Percentiles rank a stretch among this genome's conserved stretches.
Conservation (phyloP, 64 coral and sea anemone species). For the Porites lutea region DNA sequence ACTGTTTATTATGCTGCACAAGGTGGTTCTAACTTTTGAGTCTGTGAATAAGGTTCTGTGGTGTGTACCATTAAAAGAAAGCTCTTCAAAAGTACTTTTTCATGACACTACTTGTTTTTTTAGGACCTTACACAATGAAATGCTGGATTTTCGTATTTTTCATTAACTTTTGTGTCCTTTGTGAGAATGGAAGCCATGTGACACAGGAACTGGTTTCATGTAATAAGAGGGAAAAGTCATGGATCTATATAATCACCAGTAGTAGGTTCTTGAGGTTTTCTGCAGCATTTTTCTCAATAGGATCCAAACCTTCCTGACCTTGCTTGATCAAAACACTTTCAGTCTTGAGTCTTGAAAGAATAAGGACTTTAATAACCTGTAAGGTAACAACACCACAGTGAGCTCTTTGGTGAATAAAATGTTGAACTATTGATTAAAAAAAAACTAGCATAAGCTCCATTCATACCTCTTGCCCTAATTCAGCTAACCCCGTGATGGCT, state of each 20-base stretch:
- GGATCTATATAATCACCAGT: conserved; percentile 22
- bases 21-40: too few species aligned
- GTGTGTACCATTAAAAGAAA: too few species aligned
- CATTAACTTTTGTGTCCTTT: too few species aligned
- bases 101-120: too few species aligned
- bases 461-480: conserved; percentile 92
- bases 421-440: too few species aligned
- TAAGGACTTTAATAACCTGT: conserved; percentile 88
- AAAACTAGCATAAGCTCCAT: not conserved
- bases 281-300: conserved; percentile 92
- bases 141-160: too few species aligned
- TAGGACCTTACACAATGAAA: too few species aligned
- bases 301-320: conserved; percentile 64
- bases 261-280: conserved; percentile 93
- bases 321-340: conserved; percentile 85
- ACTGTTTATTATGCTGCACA: too few species aligned
- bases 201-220: not conserved
- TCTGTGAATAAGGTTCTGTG: too few species aligned
- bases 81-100: too few species aligned
- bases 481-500: conserved; percentile 91
- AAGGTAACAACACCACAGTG: conserved; percentile 3
- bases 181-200: too few species aligned
- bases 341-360: conserved; percentile 90
- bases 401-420: too few species aligned
- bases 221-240: not conserved